These are phyloP conservation scores for Microchirus variegatus DNA, from an alignment of 2,797 vertebrate genomes.

Conservation along the genomic window DNA sequence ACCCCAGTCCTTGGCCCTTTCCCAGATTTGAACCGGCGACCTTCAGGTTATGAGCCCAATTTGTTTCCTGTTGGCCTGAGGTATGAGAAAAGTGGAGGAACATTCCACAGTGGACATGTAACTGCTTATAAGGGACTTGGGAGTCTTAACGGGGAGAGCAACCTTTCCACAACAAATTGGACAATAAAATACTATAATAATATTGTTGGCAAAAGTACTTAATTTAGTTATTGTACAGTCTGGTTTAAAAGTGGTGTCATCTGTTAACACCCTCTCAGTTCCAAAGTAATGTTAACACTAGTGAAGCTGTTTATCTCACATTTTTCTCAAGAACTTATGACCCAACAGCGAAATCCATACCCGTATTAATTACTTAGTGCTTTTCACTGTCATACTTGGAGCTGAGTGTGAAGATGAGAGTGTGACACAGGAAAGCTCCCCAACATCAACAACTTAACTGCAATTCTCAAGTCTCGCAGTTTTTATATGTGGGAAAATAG, in stretches of 20 bases:
- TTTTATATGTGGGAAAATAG: constrained; percentile 6
- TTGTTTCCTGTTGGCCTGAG: constrained; percentile 8
- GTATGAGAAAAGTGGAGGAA: constrained; percentile 60
- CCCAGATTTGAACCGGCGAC: too few species aligned
- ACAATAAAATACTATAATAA: constrained; percentile 16
- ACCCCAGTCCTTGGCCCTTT: too few species aligned
- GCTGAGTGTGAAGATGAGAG: not conserved
- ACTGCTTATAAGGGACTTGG: constrained; percentile 29
- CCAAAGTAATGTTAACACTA: constrained; percentile 1
- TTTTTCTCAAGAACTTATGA: constrained; percentile 15
- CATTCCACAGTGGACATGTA: constrained; percentile 64
- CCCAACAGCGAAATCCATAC: constrained; percentile 5
- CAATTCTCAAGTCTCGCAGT: not conserved
- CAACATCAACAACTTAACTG: constrained; percentile 1
- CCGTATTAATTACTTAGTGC: constrained; percentile 4
- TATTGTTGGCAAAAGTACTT: not conserved
- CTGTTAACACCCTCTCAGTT: constrained; percentile 10
- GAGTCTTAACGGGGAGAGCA: constrained; percentile 10
- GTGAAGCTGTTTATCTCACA: constrained; percentile 5
- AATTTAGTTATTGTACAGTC: constrained; percentile 21
- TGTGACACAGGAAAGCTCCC: not conserved
- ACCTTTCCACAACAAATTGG: constrained; percentile 15
- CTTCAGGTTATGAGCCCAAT: too few species aligned
- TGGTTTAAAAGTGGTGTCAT: constrained; percentile 18
- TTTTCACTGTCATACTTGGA: not conserved